phyloP scores from a whole-genome alignment of 2,113 vertebrate genomes.

The Dicaeum eximium region DNA sequence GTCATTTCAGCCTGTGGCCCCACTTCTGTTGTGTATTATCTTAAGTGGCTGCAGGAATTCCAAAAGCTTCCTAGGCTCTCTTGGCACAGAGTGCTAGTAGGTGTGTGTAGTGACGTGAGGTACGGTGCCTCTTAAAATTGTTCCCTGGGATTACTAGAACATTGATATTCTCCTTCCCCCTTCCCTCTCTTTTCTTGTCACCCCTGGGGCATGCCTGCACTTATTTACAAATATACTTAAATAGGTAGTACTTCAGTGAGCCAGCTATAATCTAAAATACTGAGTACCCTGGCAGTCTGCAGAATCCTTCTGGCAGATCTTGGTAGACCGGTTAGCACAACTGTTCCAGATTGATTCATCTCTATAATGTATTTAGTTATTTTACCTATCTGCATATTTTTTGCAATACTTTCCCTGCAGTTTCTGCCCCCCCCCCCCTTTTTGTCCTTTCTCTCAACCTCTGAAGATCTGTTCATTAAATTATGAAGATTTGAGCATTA shows the following conservation, averaged over 20 bases:
- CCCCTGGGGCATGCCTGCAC: background rate
- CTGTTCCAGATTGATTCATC: background rate
- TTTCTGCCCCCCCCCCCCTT: rapidly evolving
- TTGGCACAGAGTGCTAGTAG: background rate
- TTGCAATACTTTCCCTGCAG: background rate
- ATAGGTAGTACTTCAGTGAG: background rate
- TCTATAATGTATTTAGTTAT: background rate
- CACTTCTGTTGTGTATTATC: background rate
- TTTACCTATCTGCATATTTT: background rate
- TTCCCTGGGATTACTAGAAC: background rate
- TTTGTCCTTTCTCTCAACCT: background rate
- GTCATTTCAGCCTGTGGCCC: background rate
- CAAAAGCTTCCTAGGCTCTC: background rate
- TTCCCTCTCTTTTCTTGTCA: background rate
- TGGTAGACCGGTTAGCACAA: background rate
- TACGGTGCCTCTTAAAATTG: background rate
- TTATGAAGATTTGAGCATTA: background rate
- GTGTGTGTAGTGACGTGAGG: background rate
- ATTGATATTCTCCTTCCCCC: background rate
- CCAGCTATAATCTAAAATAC: background rate
- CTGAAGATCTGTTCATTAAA: background rate
- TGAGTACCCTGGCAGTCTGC: background rate
- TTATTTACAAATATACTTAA: background rate
- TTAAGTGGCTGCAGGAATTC: background rate
- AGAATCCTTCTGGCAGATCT: background rate